Percentiles rank a stretch among this genome's conserved stretches.
phyloP scores from a whole-genome alignment of 2,797 vertebrate genomes.

The Vultur gryphus region DNA sequence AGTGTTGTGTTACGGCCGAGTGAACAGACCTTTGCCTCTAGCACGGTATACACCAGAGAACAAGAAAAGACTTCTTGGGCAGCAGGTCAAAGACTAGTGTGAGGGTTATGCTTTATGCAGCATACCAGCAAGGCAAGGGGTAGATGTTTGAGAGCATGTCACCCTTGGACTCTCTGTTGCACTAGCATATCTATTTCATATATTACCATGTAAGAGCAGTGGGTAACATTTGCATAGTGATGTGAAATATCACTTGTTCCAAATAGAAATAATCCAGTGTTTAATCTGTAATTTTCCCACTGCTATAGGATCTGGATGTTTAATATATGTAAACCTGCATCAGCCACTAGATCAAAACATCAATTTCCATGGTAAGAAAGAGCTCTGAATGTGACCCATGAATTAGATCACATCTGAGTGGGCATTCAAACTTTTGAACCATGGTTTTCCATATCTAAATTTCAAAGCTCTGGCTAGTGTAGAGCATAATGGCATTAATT shows the following conservation, averaged over 20 bases:
- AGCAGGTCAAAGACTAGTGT: background rate
- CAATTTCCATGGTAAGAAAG: background rate
- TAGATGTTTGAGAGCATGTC: too few relatives aligned
- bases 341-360: background rate
- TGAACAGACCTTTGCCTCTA: background rate
- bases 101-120: background rate
- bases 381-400: background rate
- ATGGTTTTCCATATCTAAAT: background rate
- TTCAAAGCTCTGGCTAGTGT: background rate
- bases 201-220: background rate
- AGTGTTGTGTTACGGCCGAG: background rate
- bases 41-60: fast-evolving
- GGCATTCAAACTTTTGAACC: background rate
- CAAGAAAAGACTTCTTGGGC: background rate
- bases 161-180: too few relatives aligned
- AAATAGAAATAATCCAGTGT: background rate
- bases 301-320: background rate
- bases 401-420: background rate
- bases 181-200: fast-evolving
- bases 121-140: background rate
- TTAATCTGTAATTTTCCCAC: background rate
- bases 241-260: background rate
- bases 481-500: background rate
- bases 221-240: background rate
- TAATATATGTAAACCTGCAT: background rate